These are phyloP conservation scores for Elgonia sp. DNA, from an alignment of 2,888 invertebrate genomes.

Conservation along the genomic window DNA sequence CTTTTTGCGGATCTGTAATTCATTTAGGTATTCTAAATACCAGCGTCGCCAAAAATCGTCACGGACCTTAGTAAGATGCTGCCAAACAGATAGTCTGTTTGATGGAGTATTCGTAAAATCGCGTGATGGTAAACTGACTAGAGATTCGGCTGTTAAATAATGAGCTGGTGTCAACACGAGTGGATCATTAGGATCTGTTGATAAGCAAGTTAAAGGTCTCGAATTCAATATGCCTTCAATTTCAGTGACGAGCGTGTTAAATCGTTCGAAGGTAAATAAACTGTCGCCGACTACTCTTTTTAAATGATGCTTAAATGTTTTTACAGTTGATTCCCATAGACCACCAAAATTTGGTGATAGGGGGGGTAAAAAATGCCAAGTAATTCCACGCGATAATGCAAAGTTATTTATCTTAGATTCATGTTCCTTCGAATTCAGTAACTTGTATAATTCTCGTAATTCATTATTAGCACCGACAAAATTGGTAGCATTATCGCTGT, in stretches of 20 bases:
- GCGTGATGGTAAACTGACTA: not conserved
- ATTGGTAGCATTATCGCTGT: conserved; percentile 7
- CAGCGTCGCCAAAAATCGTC: conserved; percentile 71
- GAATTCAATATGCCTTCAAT: not conserved
- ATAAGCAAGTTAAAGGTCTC: conserved; percentile 7
- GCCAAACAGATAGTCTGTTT: not conserved
- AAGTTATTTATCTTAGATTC: not conserved
- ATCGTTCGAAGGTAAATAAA: conserved; percentile 38
- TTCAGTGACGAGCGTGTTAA: not conserved
- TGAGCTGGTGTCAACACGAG: conserved; percentile 30
- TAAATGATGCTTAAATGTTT: conserved; percentile 47
- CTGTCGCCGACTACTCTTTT: conserved; percentile 4
- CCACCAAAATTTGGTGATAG: conserved; percentile 57
- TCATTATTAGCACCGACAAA: not conserved
- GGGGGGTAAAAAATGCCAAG: conserved; percentile 56
- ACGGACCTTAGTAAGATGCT: conserved; percentile 43
- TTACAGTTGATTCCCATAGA: conserved; percentile 61
- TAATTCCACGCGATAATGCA: conserved; percentile 8
- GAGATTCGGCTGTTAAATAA: not conserved
- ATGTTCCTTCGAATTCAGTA: not conserved
- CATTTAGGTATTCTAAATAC: conserved; percentile 69
- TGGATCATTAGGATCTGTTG: conserved; percentile 72
- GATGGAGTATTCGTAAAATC: not conserved
- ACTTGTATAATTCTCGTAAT: not conserved
- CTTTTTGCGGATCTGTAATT: conserved; percentile 19